Conservation (phyloP, 2,797 vertebrate genomes). For the Amphiprion clarkii region DNA sequence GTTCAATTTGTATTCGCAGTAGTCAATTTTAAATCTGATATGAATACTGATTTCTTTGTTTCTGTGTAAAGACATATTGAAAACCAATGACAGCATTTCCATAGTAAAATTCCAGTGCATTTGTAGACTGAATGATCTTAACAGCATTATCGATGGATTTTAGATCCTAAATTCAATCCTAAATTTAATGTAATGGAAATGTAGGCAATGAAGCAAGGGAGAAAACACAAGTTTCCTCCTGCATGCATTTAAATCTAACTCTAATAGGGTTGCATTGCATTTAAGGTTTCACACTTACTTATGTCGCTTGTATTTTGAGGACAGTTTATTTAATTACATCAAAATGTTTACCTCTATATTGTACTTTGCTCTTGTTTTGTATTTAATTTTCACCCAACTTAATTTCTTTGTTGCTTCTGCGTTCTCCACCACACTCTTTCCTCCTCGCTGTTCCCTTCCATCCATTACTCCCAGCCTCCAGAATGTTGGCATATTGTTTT, state of each 20-base stretch:
- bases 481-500: slow-evolving; percentile 77
- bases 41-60: neutral
- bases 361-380: slow-evolving; percentile 1
- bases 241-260: neutral
- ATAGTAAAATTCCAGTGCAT: neutral
- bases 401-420: slow-evolving; percentile 22
- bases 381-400: neutral
- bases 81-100: no score
- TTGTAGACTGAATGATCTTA: neutral
- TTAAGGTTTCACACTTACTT: neutral
- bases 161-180: neutral
- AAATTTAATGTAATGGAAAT: neutral
- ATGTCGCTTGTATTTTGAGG: neutral
- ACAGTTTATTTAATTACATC: neutral
- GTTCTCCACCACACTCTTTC: slow-evolving; percentile 10
- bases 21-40: neutral
- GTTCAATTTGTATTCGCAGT: neutral
- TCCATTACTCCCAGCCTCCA: slow-evolving; percentile 68
- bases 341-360: neutral
- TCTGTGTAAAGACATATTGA: neutral
- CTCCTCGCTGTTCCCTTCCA: slow-evolving; percentile 55
- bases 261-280: neutral
- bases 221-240: neutral
- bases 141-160: neutral
- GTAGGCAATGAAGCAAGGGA: neutral